Conservation (phyloP, 2,888 invertebrate genomes). For the Agrypnus murinus region DNA sequence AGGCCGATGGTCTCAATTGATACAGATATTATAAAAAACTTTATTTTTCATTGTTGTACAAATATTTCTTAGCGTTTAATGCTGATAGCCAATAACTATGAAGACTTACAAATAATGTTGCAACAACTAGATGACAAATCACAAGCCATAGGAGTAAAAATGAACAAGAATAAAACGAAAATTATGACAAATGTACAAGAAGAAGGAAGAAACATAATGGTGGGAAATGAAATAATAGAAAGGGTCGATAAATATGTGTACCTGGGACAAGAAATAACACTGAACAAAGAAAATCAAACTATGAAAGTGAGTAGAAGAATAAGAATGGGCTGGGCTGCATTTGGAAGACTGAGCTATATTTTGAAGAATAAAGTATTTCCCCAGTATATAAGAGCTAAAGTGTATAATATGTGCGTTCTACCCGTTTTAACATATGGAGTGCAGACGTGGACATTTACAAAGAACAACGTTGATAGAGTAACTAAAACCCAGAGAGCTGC, state of each 20-base stretch:
- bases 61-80: no score
- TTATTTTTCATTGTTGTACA: no score
- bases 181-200: conserved; percentile 23
- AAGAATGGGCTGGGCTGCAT: no score
- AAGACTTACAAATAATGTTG: conserved; percentile 28
- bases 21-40: no score
- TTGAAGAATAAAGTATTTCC: no score
- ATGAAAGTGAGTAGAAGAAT: no score
- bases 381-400: conserved; percentile 20
- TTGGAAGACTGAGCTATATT: no score
- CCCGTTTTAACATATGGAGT: no score
- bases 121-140: conserved; percentile 15
- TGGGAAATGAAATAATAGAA: conserved; percentile 28
- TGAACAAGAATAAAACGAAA: conserved; percentile 30
- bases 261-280: no score
- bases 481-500: conserved; percentile 6
- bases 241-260: no score
- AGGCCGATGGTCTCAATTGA: no score
- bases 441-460: conserved; percentile 16
- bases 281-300: no score
- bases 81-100: conserved; percentile 6
- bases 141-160: conserved; percentile 24
- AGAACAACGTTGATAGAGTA: conserved; percentile 8
- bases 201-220: conserved; percentile 24
- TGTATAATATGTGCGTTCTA: conserved; percentile 17